A percentile compares a stretch with the other conserved stretches of the same genome.
These are phyloP conservation scores for Eupithecia tripunctaria DNA, from an alignment of 2,888 invertebrate genomes.

Conservation along the genomic window DNA sequence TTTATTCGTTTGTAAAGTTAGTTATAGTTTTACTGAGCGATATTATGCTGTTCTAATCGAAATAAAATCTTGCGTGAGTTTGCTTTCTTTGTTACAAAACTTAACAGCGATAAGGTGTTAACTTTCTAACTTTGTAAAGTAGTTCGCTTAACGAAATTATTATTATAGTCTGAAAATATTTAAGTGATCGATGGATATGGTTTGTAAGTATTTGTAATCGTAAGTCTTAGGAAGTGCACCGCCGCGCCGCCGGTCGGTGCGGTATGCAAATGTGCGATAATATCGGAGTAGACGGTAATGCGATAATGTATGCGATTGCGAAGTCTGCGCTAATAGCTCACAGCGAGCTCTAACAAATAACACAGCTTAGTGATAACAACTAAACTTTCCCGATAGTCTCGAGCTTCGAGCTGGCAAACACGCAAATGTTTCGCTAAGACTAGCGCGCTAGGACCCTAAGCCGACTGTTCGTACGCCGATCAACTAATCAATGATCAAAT, in stretches of 20 bases:
- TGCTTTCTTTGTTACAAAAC: not conserved
- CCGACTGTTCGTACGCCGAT: not conserved
- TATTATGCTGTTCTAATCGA: not conserved
- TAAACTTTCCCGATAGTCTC: not conserved
- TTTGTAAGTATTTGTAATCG: not conserved
- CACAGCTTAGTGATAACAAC: not conserved
- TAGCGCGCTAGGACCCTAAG: not conserved
- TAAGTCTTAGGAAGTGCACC: not conserved
- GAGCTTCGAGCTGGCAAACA: not conserved
- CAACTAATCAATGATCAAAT: too few relatives aligned
- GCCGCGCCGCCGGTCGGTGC: not conserved
- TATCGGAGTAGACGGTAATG: not conserved
- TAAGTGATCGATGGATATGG: not conserved
- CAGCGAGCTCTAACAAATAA: not conserved
- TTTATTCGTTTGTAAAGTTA: too few relatives aligned
- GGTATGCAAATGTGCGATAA: not conserved
- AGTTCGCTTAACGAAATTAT: not conserved
- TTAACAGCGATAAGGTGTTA: not conserved
- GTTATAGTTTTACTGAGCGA: not conserved
- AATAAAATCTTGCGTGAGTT: not conserved
- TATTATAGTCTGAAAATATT: not conserved
- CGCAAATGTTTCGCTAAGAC: not conserved
- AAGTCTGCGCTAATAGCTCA: not conserved
- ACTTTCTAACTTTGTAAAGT: not conserved
- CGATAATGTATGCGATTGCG: not conserved